These are phyloP conservation scores for Oryzias javanicus DNA, from an alignment of 2,113 vertebrate species.

Conservation along the genomic window DNA sequence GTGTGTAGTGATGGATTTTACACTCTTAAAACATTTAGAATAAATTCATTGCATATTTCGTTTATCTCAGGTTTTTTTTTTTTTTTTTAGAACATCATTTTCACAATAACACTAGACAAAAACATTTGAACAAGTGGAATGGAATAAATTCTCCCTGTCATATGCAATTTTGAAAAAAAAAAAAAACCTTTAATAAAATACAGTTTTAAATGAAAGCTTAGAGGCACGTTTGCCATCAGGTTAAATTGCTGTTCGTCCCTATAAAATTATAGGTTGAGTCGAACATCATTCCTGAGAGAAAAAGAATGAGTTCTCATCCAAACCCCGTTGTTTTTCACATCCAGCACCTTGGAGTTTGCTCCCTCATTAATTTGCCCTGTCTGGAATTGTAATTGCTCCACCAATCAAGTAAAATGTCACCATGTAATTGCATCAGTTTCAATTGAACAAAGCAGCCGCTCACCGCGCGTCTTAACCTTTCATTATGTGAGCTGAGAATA, in stretches of 20 bases:
- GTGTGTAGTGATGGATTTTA: no score
- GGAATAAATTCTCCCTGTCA: no score
- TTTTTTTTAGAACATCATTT: no score
- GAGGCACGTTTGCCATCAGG: neutral
- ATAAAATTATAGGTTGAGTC: neutral
- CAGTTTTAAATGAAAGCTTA: no score
- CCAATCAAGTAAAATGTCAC: slow-evolving; percentile 23
- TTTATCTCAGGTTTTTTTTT: no score
- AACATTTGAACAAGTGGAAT: no score
- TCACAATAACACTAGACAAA: no score
- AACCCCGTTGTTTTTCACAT: neutral
- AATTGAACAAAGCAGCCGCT: neutral
- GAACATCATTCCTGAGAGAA: neutral
- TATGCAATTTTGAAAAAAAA: no score
- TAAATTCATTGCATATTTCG: no score
- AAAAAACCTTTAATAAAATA: no score
- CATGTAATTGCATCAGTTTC: slow-evolving; percentile 8
- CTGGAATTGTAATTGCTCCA: neutral
- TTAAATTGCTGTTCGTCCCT: neutral
- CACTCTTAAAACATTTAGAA: no score
- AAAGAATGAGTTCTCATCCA: neutral
- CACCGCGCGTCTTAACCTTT: neutral
- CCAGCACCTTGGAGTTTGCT: neutral
- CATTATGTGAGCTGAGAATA: neutral
- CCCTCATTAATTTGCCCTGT: neutral